These are phyloP conservation scores for Saguinus imperator DNA, from an alignment of 2,113 vertebrate genomes.

Conservation along the genomic window DNA sequence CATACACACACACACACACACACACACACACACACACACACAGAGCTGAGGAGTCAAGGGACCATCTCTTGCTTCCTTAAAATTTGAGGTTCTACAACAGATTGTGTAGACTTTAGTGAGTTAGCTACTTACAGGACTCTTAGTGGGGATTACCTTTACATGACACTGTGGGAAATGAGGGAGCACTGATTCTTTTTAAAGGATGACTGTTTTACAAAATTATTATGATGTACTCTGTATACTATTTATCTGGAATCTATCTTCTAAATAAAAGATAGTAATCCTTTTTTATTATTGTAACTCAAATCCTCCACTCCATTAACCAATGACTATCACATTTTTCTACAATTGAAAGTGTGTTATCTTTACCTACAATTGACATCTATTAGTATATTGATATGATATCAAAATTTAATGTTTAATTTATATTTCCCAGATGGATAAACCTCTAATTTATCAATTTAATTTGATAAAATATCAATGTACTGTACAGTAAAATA, in stretches of 20 bases:
- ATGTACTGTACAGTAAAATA: not conserved
- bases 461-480: no score
- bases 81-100: not conserved
- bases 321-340: not conserved
- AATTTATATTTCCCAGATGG: not conserved
- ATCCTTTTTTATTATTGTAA: not conserved
- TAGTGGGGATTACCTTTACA: not conserved
- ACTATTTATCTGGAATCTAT: not conserved
- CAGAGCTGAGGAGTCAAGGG: not conserved
- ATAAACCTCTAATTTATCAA: not conserved
- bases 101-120: not conserved
- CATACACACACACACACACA: no score
- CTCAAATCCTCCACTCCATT: not conserved
- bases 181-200: not conserved
- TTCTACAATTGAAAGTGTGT: not conserved
- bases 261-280: not conserved
- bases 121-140: not conserved
- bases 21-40: not conserved
- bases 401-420: not conserved
- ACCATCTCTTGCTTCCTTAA: not conserved
- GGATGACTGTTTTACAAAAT: not conserved
- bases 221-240: not conserved
- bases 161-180: not conserved
- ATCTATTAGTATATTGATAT: not conserved
- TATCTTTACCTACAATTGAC: not conserved